These are phyloP conservation scores for Petaurus breviceps DNA, from an alignment of 2,113 vertebrate genomes.

Conservation along the genomic window DNA sequence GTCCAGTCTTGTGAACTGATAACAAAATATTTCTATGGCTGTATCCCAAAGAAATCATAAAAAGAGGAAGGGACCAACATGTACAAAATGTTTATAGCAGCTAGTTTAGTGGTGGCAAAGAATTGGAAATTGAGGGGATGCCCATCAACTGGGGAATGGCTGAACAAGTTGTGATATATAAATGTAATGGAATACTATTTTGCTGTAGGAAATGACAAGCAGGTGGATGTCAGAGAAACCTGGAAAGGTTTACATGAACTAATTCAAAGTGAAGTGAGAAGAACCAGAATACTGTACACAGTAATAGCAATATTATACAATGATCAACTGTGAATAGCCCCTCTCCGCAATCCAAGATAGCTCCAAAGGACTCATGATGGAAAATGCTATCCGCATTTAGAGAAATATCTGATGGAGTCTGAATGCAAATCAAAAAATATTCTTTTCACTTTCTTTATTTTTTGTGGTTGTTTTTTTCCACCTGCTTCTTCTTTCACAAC, in stretches of 20 bases:
- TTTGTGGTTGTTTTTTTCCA: not conserved
- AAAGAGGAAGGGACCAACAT: not conserved
- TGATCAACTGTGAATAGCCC: not conserved
- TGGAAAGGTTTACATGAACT: not conserved
- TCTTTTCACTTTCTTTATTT: not conserved
- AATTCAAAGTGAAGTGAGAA: not conserved
- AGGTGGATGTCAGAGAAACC: not conserved
- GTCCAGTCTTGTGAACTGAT: not conserved
- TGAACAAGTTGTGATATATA: not conserved
- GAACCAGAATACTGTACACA: not conserved
- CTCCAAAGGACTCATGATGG: not conserved
- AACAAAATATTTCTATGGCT: no score
- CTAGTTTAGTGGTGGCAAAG: not conserved
- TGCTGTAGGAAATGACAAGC: not conserved
- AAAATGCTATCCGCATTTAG: not conserved
- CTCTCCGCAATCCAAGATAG: not conserved
- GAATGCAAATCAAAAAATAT: not conserved
- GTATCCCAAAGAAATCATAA: not conserved
- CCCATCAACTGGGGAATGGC: not conserved
- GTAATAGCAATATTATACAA: not conserved
- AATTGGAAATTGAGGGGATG: not conserved
- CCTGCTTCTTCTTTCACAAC: not conserved
- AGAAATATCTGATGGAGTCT: not conserved
- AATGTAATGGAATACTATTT: not conserved
- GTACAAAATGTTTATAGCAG: not conserved